A percentile compares a stretch with the other conserved stretches of the same genome.
phyloP scores from a whole-genome alignment of 2,888 invertebrate genomes.

The Blomia tropicalis region DNA sequence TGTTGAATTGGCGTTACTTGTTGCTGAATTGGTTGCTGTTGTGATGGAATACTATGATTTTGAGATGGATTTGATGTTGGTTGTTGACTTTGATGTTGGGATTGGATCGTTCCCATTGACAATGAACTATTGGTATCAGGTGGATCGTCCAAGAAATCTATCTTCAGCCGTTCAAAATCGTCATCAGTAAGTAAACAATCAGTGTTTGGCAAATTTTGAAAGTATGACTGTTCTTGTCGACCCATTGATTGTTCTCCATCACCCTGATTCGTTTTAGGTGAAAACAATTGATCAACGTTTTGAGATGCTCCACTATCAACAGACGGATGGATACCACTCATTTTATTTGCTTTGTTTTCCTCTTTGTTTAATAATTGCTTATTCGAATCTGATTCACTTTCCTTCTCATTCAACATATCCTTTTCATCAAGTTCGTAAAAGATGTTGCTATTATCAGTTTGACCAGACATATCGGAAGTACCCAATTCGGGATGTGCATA shows the following conservation, averaged over 20 bases:
- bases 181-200: conserved; percentile 37
- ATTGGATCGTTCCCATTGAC: not conserved
- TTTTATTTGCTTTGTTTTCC: not conserved
- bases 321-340: not conserved
- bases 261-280: conserved; percentile 44
- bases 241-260: conserved; percentile 50
- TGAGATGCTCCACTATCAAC: not conserved
- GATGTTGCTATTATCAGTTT: conserved; percentile 55
- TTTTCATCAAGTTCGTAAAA: conserved; percentile 53
- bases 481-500: conserved; percentile 87
- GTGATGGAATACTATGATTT: conserved; percentile 19
- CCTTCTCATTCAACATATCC: conserved; percentile 49
- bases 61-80: conserved; percentile 24
- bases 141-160: conserved; percentile 42
- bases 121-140: not conserved
- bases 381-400: conserved; percentile 31
- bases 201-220: not conserved
- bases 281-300: not conserved
- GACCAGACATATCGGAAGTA: conserved; percentile 43
- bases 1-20: conserved; percentile 5
- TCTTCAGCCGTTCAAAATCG: conserved; percentile 51
- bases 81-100: conserved; percentile 15
- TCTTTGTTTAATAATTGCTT: not conserved
- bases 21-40: conserved; percentile 22
- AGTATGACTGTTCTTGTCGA: not conserved